These are phyloP conservation scores for Sarcophaga caerulescens DNA, from an alignment of 2,888 invertebrate species.

Conservation along the genomic window DNA sequence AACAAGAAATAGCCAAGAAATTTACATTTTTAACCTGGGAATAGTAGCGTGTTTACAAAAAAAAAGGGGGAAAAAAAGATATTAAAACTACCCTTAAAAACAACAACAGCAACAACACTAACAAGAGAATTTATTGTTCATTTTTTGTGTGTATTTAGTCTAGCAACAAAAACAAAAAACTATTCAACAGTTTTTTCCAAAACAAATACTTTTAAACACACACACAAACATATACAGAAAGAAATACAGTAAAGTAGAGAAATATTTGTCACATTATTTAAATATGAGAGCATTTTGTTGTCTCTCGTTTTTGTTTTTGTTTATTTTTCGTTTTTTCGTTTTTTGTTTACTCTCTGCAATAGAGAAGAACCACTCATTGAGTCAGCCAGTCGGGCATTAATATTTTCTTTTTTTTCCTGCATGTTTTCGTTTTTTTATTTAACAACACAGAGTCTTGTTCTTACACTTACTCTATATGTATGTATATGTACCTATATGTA, in stretches of 20 bases:
- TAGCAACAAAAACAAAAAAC: no score
- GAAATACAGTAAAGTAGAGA: no score
- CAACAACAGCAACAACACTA: background rate
- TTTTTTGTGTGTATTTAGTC: background rate
- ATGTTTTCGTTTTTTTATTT: background rate
- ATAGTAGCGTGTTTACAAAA: background rate
- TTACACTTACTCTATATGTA: no score
- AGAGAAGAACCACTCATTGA: background rate
- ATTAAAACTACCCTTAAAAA: background rate
- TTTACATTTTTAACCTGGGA: slow-evolving; percentile 1
- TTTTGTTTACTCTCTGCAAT: background rate
- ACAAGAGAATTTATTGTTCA: background rate
- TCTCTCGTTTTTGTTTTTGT: no score
- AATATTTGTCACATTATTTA: background rate
- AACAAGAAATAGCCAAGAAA: background rate
- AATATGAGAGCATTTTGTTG: background rate
- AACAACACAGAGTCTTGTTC: no score
- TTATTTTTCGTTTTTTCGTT: background rate
- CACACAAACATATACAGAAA: no score
- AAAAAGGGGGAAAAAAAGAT: background rate
- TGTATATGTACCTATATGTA: fast-evolving
- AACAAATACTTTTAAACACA: background rate
- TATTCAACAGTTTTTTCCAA: background rate
- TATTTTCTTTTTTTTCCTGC: background rate
- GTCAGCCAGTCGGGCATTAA: background rate